A percentile compares a stretch with the other conserved stretches of the same genome.
Conservation (phyloP, 2,797 vertebrate species). For the Pogonophryne albipinna region DNA sequence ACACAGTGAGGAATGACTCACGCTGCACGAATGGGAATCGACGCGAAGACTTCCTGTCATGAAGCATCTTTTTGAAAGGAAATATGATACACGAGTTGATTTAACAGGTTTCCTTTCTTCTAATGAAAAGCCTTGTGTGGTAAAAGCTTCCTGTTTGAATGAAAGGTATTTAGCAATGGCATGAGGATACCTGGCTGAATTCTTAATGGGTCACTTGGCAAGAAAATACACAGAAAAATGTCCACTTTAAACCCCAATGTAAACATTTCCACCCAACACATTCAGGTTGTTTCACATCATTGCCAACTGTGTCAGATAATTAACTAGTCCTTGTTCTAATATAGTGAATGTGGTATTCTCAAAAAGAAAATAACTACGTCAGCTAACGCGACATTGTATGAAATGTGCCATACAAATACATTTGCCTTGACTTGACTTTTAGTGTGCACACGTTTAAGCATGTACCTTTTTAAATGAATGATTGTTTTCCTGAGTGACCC, state of each 20-base stretch:
- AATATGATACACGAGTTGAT: slow-evolving; percentile 62
- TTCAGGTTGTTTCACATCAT: slow-evolving; percentile 24
- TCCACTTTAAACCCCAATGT: slow-evolving; percentile 55
- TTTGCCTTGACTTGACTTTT: neutral
- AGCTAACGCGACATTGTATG: neutral
- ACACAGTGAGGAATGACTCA: slow-evolving; percentile 40
- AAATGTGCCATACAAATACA: neutral
- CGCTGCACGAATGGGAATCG: slow-evolving; percentile 21
- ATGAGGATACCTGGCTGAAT: slow-evolving; percentile 48
- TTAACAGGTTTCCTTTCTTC: slow-evolving; percentile 47
- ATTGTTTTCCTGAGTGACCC: slow-evolving; percentile 40
- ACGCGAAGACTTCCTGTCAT: slow-evolving; percentile 56
- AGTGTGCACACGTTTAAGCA: neutral
- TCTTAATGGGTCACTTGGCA: slow-evolving; percentile 57
- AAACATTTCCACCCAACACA: slow-evolving; percentile 36
- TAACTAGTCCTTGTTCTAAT: slow-evolving; percentile 4
- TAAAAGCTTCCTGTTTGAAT: slow-evolving; percentile 73
- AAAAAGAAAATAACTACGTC: too few relatives aligned
- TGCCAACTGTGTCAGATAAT: slow-evolving; percentile 14
- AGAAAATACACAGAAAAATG: slow-evolving; percentile 36
- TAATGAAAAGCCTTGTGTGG: slow-evolving; percentile 47
- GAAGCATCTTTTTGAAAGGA: slow-evolving; percentile 57
- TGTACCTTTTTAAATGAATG: slow-evolving; percentile 25
- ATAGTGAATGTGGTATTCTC: too few relatives aligned
- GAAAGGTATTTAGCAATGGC: slow-evolving; percentile 48